Evolutionary conservation across 2,113 vertebrate genomes (phyloP).

Genomic region (Phodopus roborovskii): DNA sequence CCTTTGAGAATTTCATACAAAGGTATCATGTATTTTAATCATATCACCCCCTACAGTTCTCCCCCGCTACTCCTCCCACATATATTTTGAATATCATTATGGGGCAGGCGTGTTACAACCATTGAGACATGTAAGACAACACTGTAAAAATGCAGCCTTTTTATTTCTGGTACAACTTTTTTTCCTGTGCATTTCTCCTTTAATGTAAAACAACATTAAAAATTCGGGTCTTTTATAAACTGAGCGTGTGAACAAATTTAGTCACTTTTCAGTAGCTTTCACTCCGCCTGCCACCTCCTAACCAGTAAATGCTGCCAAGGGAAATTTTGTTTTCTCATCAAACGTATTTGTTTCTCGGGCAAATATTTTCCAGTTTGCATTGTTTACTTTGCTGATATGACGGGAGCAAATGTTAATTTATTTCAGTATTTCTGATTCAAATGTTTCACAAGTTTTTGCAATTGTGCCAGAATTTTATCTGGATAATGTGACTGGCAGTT

Average conservation of each 20-base stretch:
- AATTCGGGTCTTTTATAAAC: slow-evolving; percentile 18
- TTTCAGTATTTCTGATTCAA: slow-evolving; percentile 19
- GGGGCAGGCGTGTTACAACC: background rate
- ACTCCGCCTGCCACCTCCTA: background rate
- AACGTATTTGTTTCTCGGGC: slow-evolving; percentile 55
- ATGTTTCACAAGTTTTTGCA: background rate
- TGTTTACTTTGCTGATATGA: slow-evolving; percentile 52
- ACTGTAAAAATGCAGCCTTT: background rate
- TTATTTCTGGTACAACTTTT: slow-evolving; percentile 56
- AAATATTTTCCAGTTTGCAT: slow-evolving; percentile 22
- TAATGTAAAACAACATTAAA: background rate
- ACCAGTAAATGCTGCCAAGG: slow-evolving; percentile 28
- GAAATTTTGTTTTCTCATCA: slow-evolving; percentile 53
- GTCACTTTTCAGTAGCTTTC: background rate
- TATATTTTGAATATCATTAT: background rate
- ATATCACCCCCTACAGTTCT: background rate
- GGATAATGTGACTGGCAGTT: background rate
- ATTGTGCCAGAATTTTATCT: background rate
- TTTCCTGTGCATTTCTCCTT: background rate
- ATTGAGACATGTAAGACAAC: background rate
- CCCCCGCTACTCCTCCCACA: background rate
- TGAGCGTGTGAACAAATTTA: slow-evolving; percentile 7
- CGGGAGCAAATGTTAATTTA: slow-evolving; percentile 57
- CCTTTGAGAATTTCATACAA: background rate
- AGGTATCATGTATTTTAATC: background rate